phyloP scores from a whole-genome alignment of 2,113 vertebrate species.

The Mus pahari region DNA sequence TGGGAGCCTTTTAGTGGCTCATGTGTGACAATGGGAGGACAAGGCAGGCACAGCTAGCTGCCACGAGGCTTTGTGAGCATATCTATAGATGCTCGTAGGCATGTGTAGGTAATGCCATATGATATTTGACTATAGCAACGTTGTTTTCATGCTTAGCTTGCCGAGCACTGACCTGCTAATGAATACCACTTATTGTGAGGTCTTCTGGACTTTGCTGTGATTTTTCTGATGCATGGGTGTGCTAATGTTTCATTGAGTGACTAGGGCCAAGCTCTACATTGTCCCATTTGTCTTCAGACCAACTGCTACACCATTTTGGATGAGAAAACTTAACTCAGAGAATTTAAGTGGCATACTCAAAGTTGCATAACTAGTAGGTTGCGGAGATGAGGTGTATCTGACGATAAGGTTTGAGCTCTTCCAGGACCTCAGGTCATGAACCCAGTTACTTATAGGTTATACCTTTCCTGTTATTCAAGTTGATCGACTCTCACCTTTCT shows the following conservation, averaged over 20 bases:
- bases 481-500: neutral
- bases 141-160: neutral
- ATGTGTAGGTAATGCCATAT: fast-evolving
- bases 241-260: neutral
- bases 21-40: neutral
- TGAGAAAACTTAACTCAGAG: neutral
- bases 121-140: neutral
- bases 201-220: neutral
- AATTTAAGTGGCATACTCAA: neutral
- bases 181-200: neutral
- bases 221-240: neutral
- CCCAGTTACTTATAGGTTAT: neutral
- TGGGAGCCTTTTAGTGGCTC: neutral
- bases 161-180: neutral
- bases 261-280: no score
- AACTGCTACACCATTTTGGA: neutral
- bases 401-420: neutral
- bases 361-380: neutral
- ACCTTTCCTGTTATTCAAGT: neutral
- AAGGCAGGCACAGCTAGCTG: neutral
- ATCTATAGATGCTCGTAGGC: neutral
- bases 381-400: neutral
- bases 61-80: neutral
- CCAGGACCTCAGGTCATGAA: neutral
- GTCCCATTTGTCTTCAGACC: neutral